Percentiles rank a stretch among this genome's conserved stretches.
Evolutionary conservation across 1,140 invertebrate genomes (phyloP).

Genomic region (Cydia strobilella): DNA sequence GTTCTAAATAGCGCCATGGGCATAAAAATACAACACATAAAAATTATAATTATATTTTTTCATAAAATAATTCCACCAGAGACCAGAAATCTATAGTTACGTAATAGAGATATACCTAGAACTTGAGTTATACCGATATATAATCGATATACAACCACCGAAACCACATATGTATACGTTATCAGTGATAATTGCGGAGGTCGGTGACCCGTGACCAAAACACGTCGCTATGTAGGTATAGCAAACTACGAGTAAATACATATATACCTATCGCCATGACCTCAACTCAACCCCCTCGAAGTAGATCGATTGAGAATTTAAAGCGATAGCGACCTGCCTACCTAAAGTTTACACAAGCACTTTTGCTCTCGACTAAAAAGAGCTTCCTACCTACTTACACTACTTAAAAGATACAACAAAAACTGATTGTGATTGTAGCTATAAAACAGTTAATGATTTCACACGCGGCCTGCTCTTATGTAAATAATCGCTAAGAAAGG

Average conservation of each 20-base stretch:
- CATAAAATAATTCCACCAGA: too few relatives aligned
- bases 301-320: background rate
- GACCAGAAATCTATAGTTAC: background rate
- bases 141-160: slow-evolving; percentile 14
- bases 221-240: background rate
- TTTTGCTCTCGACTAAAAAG: background rate
- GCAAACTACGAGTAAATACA: background rate
- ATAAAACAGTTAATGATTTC: too few relatives aligned
- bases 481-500: too few relatives aligned
- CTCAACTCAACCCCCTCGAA: background rate
- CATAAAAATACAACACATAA: too few relatives aligned
- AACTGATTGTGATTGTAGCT: too few relatives aligned
- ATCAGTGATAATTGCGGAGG: slow-evolving; percentile 11
- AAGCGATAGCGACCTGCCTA: background rate
- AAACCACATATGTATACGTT: background rate
- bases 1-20: too few relatives aligned
- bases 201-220: slow-evolving; percentile 1
- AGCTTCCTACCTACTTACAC: too few relatives aligned
- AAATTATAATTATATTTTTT: too few relatives aligned
- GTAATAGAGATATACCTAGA: background rate
- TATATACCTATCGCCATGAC: background rate
- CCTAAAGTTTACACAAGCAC: background rate
- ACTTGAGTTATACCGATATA: background rate
- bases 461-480: too few relatives aligned
- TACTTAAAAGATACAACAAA: too few relatives aligned